Evolutionary conservation across 2,797 vertebrate species (phyloP).

Genomic region (Fundulus diaphanus): DNA sequence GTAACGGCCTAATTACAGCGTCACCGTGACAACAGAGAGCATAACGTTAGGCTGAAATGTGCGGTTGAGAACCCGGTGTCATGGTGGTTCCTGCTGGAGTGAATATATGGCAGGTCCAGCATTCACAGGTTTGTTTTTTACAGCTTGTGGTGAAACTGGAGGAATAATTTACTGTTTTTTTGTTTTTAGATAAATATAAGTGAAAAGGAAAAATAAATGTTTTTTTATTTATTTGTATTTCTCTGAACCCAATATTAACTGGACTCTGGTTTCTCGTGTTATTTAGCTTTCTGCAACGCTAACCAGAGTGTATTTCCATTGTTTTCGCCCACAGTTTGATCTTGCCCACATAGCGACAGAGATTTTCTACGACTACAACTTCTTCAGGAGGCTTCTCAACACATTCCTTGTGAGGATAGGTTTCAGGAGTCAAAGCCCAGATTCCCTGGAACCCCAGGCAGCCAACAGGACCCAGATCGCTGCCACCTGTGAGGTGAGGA

Average conservation of each 20-base stretch:
- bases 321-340: constrained; percentile 69
- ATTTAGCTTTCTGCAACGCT: neutral
- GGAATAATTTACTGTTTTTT: too few relatives aligned
- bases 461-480: constrained; percentile 76
- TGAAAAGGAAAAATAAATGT: neutral
- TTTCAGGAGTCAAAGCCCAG: constrained; percentile 27
- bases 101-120: neutral
- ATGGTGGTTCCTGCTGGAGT: neutral
- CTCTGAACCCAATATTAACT: neutral
- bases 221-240: too few relatives aligned
- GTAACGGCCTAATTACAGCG: too few relatives aligned
- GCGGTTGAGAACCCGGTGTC: too few relatives aligned
- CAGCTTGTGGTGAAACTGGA: neutral
- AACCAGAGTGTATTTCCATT: neutral
- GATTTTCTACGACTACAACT: constrained; percentile 71
- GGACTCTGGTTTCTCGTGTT: neutral
- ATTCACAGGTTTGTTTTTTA: neutral
- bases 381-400: constrained; percentile 73
- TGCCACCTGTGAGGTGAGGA: constrained; percentile 80
- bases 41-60: too few relatives aligned
- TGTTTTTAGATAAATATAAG: neutral
- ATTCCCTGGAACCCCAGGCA: constrained; percentile 33
- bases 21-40: too few relatives aligned
- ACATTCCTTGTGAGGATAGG: constrained; percentile 68
- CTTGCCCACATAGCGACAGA: constrained; percentile 37